Evolutionary conservation across 2,888 invertebrate species (phyloP).

Genomic region (Zaprionus bogoriensis): DNA sequence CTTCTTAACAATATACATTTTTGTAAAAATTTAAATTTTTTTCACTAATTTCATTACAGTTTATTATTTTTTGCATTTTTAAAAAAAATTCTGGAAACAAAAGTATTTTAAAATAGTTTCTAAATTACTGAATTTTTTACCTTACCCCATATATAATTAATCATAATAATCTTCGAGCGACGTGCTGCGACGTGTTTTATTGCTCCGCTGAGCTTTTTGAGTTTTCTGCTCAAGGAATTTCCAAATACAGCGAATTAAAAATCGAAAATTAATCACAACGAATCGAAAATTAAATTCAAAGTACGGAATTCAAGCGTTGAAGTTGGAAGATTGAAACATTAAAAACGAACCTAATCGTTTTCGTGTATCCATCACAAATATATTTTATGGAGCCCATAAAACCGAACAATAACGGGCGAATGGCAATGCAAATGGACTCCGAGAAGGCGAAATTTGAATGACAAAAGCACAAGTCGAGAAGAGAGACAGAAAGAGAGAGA

Average conservation of each 20-base stretch:
- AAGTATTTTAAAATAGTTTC: no score
- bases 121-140: neutral
- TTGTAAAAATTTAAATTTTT: no score
- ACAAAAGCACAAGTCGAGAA: slow-evolving; percentile 38
- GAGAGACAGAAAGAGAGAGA: slow-evolving; percentile 16
- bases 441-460: slow-evolving; percentile 56
- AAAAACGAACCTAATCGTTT: slow-evolving; percentile 55
- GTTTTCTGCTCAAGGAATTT: slow-evolving; percentile 1
- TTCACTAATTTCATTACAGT: no score
- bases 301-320: slow-evolving; percentile 32
- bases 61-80: no score
- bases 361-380: slow-evolving; percentile 52
- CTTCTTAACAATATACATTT: no score
- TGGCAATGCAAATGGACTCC: slow-evolving; percentile 28
- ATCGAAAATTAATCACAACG: slow-evolving; percentile 36
- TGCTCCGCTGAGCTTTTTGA: neutral
- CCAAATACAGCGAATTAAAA: slow-evolving; percentile 8
- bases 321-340: slow-evolving; percentile 53
- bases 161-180: neutral
- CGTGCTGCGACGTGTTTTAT: neutral
- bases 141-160: neutral
- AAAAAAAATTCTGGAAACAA: no score
- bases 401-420: slow-evolving; percentile 34
- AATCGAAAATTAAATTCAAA: no score
- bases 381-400: slow-evolving; percentile 56